Conservation (phyloP, 1,140 invertebrate genomes). For the Drosophila kanapiae region DNA sequence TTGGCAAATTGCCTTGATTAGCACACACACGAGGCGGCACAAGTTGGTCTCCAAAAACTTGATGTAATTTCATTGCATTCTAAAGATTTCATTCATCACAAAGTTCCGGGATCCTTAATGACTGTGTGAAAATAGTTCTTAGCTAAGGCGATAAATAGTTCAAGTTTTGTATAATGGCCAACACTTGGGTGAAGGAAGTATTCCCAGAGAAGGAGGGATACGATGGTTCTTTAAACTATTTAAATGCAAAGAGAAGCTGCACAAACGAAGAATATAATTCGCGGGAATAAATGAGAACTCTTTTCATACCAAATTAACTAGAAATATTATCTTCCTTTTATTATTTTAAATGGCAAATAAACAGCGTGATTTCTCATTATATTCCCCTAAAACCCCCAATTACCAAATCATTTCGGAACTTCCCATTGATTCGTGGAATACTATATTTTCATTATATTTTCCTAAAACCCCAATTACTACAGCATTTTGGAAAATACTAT, state of each 20-base stretch:
- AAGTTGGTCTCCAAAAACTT: constrained; percentile 12
- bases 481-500: no score
- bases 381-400: not conserved
- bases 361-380: accelerated
- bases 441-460: not conserved
- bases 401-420: not conserved
- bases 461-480: no score
- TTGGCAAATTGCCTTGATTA: constrained; percentile 57
- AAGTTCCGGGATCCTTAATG: constrained; percentile 8
- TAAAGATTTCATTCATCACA: constrained; percentile 11
- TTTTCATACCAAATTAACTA: not conserved
- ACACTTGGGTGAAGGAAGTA: not conserved
- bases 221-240: not conserved
- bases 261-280: no score
- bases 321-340: not conserved
- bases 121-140: constrained; percentile 10
- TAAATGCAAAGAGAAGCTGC: no score
- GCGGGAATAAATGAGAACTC: no score
- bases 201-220: not conserved
- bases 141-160: constrained; percentile 8
- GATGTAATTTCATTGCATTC: constrained; percentile 14
- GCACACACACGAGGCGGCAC: constrained; percentile 1
- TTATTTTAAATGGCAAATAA: not conserved
- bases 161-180: constrained; percentile 4
- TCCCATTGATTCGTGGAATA: not conserved